Conservation (phyloP, 2,888 invertebrate genomes). For the Rhyacophila evoluta region DNA sequence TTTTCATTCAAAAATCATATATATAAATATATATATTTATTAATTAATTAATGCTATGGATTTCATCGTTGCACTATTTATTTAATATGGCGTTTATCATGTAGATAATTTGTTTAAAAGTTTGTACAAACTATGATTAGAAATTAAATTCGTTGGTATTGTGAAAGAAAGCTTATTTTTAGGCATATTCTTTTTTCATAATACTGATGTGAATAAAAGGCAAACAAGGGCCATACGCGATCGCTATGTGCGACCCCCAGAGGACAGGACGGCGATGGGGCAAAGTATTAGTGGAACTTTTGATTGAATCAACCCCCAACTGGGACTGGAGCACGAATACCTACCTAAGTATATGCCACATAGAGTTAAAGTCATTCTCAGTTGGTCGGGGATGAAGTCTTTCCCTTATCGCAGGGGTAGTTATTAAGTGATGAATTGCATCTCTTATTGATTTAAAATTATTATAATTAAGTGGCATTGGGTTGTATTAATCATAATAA, state of each 20-base stretch:
- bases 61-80: no score
- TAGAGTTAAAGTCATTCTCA: constrained; percentile 18
- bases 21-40: no score
- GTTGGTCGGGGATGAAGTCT: constrained; percentile 5
- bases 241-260: constrained; percentile 31
- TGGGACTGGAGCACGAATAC: constrained; percentile 14
- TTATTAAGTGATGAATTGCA: no score
- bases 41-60: no score
- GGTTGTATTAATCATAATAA: no score
- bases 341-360: constrained; percentile 8
- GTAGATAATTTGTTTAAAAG: no score
- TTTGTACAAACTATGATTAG: no score
- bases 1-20: no score
- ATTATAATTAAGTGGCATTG: no score
- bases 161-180: neutral
- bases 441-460: no score
- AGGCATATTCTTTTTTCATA: neutral
- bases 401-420: neutral
- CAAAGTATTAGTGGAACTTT: constrained; percentile 52
- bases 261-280: constrained; percentile 35
- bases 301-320: constrained; percentile 52
- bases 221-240: constrained; percentile 18
- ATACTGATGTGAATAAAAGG: neutral
- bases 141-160: no score
- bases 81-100: no score